Percentiles rank a stretch among this genome's conserved stretches.
These are phyloP conservation scores for Drosophila leontia DNA, from an alignment of 1,140 invertebrate genomes.

Conservation along the genomic window DNA sequence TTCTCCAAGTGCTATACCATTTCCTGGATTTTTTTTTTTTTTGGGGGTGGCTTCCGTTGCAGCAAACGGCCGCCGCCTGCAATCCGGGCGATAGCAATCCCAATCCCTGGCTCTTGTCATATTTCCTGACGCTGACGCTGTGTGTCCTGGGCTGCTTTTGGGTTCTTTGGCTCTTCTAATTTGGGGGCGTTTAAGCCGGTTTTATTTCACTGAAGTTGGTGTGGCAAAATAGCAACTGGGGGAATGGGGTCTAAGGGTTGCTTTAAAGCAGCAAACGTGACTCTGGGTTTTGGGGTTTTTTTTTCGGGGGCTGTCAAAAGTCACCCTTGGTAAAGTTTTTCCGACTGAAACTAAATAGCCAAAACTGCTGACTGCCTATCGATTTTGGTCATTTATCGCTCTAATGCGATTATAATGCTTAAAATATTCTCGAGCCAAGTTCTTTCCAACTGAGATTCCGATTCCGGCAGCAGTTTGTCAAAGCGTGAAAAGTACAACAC, in stretches of 20 bases:
- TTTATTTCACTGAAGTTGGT: conserved; percentile 34
- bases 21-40: conserved; percentile 20
- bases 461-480: conserved; percentile 51
- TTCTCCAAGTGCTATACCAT: conserved; percentile 17
- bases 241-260: conserved; percentile 67
- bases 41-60: conserved; percentile 69
- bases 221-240: conserved; percentile 6
- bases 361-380: conserved; percentile 69
- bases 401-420: conserved; percentile 80
- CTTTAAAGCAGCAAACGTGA: conserved; percentile 72
- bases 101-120: conserved; percentile 64
- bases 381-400: conserved; percentile 78
- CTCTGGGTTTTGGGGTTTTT: conserved; percentile 49
- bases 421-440: conserved; percentile 58
- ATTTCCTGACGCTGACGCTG: conserved; percentile 55
- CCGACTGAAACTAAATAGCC: conserved; percentile 69
- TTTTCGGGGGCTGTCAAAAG: conserved; percentile 60
- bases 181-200: conserved; percentile 74
- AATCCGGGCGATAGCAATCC: conserved; percentile 58
- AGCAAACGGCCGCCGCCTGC: conserved; percentile 57
- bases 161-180: conserved; percentile 58
- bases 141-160: conserved; percentile 7
- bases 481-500: conserved; percentile 73
- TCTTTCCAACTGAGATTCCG: conserved; percentile 59
- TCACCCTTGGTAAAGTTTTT: conserved; percentile 60